A percentile compares a stretch with the other conserved stretches of the same genome.
Conservation (phyloP, 2,113 vertebrate genomes). For the Numida meleagris region DNA sequence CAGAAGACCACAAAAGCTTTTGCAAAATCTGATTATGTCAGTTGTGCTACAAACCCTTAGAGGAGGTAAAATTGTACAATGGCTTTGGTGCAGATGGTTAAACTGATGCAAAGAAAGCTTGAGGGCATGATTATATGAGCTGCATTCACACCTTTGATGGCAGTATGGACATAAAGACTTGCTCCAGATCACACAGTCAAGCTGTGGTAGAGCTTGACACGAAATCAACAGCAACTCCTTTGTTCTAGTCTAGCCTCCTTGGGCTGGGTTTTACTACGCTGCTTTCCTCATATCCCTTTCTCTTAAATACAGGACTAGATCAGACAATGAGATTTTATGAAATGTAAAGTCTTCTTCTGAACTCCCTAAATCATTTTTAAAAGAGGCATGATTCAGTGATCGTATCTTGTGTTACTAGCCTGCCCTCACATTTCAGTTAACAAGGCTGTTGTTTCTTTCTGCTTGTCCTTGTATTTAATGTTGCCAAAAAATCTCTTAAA, state of each 20-base stretch:
- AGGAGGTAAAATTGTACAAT: not conserved
- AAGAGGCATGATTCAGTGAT: not conserved
- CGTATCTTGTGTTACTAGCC: not conserved
- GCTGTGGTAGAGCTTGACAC: conserved; percentile 33
- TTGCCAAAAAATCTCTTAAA: not conserved
- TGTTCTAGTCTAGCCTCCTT: conserved; percentile 46
- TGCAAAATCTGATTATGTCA: not conserved
- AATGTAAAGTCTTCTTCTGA: conserved; percentile 42
- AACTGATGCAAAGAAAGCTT: conserved; percentile 5
- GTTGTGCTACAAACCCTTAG: not conserved
- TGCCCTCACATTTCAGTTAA: not conserved
- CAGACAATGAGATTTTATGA: conserved; percentile 44
- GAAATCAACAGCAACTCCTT: conserved; percentile 46
- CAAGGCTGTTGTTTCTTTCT: not conserved
- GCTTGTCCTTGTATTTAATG: not conserved
- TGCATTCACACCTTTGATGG: conserved; percentile 60
- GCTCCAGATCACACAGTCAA: conserved; percentile 20
- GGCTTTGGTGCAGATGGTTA: conserved; percentile 17
- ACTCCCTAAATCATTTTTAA: not conserved
- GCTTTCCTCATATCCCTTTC: conserved; percentile 32
- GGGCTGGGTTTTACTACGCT: conserved; percentile 57
- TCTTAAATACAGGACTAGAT: conserved; percentile 28
- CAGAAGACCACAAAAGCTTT: conserved; percentile 15
- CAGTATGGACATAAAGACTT: conserved; percentile 10
- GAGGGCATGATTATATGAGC: conserved; percentile 45